These are phyloP conservation scores for Sesia apiformis DNA, from an alignment of 2,888 invertebrate species.

Conservation along the genomic window DNA sequence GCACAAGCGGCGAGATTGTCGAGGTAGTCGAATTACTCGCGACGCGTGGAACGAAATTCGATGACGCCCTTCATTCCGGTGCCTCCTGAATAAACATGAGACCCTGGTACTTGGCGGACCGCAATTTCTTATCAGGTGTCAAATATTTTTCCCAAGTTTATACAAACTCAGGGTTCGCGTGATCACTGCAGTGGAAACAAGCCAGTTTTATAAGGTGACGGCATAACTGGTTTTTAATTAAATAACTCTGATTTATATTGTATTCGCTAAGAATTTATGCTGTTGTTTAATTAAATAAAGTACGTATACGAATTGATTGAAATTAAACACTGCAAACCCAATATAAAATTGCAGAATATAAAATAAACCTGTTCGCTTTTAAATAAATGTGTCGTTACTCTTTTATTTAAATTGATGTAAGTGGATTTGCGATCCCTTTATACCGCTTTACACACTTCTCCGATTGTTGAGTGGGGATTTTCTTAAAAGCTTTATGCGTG, in stretches of 20 bases:
- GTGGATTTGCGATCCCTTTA: not conserved
- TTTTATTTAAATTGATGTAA: not conserved
- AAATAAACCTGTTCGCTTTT: not conserved
- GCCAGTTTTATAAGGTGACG: not conserved
- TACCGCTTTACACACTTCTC: not conserved
- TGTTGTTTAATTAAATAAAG: not conserved
- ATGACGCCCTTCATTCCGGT: conserved; percentile 23
- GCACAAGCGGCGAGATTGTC: conserved; percentile 32
- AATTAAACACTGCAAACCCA: not conserved
- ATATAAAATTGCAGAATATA: not conserved
- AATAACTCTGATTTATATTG: not conserved
- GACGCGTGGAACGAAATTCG: conserved; percentile 16
- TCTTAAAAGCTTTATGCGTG: conserved; percentile 28
- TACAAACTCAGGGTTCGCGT: not conserved
- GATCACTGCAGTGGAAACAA: not conserved
- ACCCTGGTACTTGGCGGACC: not conserved
- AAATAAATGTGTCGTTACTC: not conserved
- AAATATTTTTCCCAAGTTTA: not conserved
- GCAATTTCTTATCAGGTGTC: not conserved
- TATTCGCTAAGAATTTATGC: not conserved
- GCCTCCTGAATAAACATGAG: conserved; percentile 1
- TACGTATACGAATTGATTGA: not conserved
- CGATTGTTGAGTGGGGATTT: conserved; percentile 18
- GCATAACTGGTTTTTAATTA: not conserved
- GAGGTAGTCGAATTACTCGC: conserved; percentile 28